phyloP scores from a whole-genome alignment of 2,888 invertebrate species.

The Drosophila colorata region DNA sequence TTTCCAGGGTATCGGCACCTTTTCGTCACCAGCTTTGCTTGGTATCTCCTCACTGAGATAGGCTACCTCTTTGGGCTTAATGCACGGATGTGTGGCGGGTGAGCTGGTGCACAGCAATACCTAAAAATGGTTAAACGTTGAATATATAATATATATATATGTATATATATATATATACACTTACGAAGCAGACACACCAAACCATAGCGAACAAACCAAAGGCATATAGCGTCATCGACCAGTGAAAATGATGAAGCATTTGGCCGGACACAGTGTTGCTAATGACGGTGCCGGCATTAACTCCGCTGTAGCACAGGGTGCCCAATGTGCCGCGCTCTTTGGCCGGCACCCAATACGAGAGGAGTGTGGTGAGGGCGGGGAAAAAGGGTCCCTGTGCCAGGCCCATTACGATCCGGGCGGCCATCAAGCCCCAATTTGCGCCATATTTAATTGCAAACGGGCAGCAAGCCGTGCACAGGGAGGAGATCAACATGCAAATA shows the following conservation, averaged over 20 bases:
- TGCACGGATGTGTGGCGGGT: conserved; percentile 88
- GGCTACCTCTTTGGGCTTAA: conserved; percentile 88
- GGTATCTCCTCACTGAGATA: conserved; percentile 88
- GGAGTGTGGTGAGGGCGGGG: conserved; percentile 91
- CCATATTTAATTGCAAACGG: conserved; percentile 20
- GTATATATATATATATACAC: conserved; percentile 35
- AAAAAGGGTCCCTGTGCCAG: conserved; percentile 93
- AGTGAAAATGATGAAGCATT: conserved; percentile 88
- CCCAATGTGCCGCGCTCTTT: conserved; percentile 91
- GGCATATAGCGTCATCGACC: conserved; percentile 91
- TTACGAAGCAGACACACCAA: conserved; percentile 89
- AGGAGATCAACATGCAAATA: conserved; percentile 90
- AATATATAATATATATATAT: no score
- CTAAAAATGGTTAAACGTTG: no score
- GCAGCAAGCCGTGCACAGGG: conserved; percentile 70
- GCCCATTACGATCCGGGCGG: conserved; percentile 90
- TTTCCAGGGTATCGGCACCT: conserved; percentile 89
- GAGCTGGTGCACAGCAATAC: conserved; percentile 47
- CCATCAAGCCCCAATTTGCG: conserved; percentile 87
- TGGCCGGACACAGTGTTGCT: conserved; percentile 88
- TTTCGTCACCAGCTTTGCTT: conserved; percentile 84
- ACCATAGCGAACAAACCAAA: conserved; percentile 89
- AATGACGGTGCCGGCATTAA: conserved; percentile 87
- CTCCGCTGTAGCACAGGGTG: conserved; percentile 91
- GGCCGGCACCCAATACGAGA: conserved; percentile 92